Percentiles rank a stretch among this genome's conserved stretches.
phyloP scores from a whole-genome alignment of 2,113 vertebrate genomes.

The Quiscalus mexicanus region DNA sequence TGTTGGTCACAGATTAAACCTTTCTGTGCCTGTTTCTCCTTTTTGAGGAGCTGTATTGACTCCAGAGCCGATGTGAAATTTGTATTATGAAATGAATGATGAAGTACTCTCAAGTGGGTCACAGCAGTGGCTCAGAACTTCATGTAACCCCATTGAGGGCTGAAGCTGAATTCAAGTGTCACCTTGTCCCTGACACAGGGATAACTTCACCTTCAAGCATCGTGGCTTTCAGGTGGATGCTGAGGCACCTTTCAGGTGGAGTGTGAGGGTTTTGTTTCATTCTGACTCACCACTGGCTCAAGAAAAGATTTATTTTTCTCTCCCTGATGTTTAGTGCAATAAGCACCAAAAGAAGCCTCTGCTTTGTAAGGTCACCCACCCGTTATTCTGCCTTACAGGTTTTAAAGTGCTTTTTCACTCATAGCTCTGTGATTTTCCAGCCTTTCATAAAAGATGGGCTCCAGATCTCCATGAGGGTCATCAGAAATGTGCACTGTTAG shows the following conservation, averaged over 20 bases:
- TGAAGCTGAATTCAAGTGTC: neutral
- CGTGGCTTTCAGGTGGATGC: neutral
- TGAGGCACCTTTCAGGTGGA: neutral
- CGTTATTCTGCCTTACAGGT: neutral
- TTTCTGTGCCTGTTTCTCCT: neutral
- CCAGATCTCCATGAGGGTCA: neutral
- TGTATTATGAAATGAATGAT: neutral
- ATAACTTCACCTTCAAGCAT: neutral
- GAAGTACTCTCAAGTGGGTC: neutral
- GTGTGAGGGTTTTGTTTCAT: neutral
- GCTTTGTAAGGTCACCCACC: neutral
- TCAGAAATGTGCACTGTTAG: neutral
- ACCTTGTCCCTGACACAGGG: neutral
- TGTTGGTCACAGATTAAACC: neutral
- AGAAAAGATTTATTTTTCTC: conserved; percentile 4
- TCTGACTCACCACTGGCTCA: neutral
- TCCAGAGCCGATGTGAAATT: neutral
- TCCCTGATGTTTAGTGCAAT: neutral
- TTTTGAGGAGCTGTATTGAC: neutral
- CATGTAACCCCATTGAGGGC: rapidly evolving
- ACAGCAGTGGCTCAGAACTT: neutral
- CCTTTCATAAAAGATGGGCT: neutral
- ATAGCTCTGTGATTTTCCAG: neutral
- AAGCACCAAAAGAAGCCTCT: neutral
- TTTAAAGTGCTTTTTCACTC: conserved; percentile 7